Conservation (phyloP, 2,113 vertebrate genomes). For the Tauraco erythrolophus region DNA sequence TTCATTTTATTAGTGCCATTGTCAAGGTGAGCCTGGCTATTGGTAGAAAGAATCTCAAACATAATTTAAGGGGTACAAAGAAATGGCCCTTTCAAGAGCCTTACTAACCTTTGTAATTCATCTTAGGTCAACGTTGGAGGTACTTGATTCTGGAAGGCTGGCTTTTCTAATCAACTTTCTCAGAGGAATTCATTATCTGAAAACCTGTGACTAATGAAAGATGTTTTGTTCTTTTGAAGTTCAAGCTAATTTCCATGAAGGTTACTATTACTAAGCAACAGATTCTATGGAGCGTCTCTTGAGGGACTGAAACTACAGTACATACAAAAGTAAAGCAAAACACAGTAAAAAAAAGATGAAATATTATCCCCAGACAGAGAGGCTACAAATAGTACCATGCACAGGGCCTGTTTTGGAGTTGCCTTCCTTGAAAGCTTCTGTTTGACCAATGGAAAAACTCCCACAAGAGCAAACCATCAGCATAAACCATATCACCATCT, state of each 20-base stretch:
- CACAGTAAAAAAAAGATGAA: not conserved
- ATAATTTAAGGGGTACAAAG: not conserved
- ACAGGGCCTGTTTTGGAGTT: not conserved
- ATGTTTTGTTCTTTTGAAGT: constrained; percentile 83
- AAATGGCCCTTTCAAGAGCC: not conserved
- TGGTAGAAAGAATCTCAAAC: not conserved
- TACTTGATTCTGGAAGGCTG: constrained; percentile 29
- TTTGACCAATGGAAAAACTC: not conserved
- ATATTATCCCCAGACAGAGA: not conserved
- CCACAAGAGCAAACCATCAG: accelerated
- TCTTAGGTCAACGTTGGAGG: not conserved
- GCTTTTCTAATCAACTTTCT: constrained; percentile 76
- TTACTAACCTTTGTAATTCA: not conserved
- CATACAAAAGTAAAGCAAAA: constrained; percentile 15
- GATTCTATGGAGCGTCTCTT: constrained; percentile 75
- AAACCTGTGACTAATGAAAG: constrained; percentile 77
- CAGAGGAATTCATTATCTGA: constrained; percentile 81
- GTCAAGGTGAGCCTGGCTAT: not conserved
- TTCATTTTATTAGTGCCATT: not conserved
- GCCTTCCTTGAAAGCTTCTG: not conserved
- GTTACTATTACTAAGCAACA: constrained; percentile 83
- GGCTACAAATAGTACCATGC: not conserved
- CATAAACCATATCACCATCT: accelerated
- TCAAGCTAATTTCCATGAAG: constrained; percentile 79
- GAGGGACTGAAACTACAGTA: constrained; percentile 12